Conservation (phyloP, 1,140 invertebrate genomes). For the Pentalonia nigronervosa region DNA sequence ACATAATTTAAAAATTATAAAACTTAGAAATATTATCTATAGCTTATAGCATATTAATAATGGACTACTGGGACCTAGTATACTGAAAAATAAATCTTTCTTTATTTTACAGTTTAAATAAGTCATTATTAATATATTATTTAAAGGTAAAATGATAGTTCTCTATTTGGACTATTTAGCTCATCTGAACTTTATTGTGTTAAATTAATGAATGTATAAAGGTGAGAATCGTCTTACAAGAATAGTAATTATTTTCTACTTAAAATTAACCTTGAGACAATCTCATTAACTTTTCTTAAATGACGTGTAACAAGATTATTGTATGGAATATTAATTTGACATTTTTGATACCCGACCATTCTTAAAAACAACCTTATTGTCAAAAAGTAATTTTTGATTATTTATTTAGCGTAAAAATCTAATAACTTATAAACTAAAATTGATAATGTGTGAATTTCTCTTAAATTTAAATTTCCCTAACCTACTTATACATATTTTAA, state of each 20-base stretch:
- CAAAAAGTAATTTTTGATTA: background rate
- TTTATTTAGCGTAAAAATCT: background rate
- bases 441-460: background rate
- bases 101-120: background rate
- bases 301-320: background rate
- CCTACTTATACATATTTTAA: background rate
- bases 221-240: background rate
- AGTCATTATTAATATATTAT: no score
- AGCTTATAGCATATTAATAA: background rate
- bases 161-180: no score
- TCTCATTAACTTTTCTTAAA: background rate
- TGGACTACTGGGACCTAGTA: background rate
- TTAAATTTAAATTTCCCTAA: background rate
- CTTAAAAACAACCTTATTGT: background rate
- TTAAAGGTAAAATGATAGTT: background rate
- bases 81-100: background rate
- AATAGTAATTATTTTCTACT: background rate
- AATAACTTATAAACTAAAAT: background rate
- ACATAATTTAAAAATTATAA: background rate
- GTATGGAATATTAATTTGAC: constrained; percentile 32
- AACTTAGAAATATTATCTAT: background rate
- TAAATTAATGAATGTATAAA: background rate
- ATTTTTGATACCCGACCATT: background rate
- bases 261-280: background rate
- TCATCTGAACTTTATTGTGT: background rate